These are phyloP conservation scores for Falco punctatus DNA, from an alignment of 2,113 vertebrate genomes.

Conservation along the genomic window DNA sequence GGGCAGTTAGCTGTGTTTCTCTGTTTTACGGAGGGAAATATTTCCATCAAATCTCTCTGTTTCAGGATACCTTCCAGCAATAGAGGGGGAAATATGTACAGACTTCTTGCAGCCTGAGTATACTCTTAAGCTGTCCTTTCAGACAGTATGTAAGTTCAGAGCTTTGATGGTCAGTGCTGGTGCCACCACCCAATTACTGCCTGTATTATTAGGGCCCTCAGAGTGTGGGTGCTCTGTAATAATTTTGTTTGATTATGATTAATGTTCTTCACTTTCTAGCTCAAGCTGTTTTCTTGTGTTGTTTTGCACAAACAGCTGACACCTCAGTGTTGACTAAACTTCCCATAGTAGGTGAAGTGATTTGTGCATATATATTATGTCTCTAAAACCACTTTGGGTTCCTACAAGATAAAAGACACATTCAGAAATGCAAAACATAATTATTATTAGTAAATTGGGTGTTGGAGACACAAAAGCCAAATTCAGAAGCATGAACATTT, in stretches of 20 bases:
- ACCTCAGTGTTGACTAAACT: neutral
- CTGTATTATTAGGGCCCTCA: constrained; percentile 1
- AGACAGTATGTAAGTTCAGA: constrained; percentile 48
- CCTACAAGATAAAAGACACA: neutral
- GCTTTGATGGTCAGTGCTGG: constrained; percentile 35
- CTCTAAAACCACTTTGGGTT: constrained; percentile 27
- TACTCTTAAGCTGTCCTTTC: constrained; percentile 29
- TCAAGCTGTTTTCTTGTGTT: neutral
- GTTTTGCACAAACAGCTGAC: neutral
- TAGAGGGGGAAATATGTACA: constrained; percentile 1
- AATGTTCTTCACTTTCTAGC: neutral
- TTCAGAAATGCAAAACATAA: constrained; percentile 55
- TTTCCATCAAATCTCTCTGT: neutral
- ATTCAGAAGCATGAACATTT: constrained; percentile 36
- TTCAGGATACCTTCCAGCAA: constrained; percentile 51
- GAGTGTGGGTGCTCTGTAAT: neutral
- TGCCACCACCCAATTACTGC: constrained; percentile 16
- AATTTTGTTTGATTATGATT: neutral
- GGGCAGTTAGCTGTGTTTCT: constrained; percentile 57
- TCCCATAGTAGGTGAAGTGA: neutral
- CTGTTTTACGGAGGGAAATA: constrained; percentile 43
- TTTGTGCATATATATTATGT: neutral
- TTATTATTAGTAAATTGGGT: constrained; percentile 53
- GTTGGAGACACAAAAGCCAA: neutral
- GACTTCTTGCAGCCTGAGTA: constrained; percentile 29